phyloP scores from a whole-genome alignment of 2,113 vertebrate species.

The Nematolebias whitei region DNA sequence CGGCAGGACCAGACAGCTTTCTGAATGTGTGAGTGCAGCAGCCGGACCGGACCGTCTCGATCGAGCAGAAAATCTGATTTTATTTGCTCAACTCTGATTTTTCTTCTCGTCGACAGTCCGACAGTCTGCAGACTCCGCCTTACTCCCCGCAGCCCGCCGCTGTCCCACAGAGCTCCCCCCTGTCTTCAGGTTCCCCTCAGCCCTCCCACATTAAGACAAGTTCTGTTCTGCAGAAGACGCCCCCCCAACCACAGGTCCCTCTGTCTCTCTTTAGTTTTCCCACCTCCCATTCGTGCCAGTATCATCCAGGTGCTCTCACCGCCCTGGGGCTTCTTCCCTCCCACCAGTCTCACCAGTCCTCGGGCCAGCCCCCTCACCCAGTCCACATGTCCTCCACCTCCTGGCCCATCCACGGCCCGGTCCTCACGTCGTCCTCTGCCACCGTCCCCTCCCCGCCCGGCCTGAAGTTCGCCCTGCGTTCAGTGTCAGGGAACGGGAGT shows the following conservation, averaged over 20 bases:
- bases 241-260: constrained; percentile 83
- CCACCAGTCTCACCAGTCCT: constrained; percentile 77
- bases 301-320: constrained; percentile 82
- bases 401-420: constrained; percentile 92
- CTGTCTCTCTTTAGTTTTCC: constrained; percentile 90
- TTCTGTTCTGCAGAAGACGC: constrained; percentile 68
- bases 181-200: constrained; percentile 83
- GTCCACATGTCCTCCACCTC: constrained; percentile 86
- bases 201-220: constrained; percentile 80
- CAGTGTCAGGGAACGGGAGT: constrained; percentile 64
- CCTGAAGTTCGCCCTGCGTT: constrained; percentile 84
- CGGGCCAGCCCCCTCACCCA: constrained; percentile 70
- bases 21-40: constrained; percentile 91
- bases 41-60: no score
- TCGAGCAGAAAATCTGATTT: no score
- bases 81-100: not conserved
- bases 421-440: constrained; percentile 84
- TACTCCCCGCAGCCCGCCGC: constrained; percentile 91
- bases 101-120: constrained; percentile 80
- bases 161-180: constrained; percentile 85
- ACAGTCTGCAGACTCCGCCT: constrained; percentile 88
- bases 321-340: constrained; percentile 88
- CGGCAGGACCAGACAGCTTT: constrained; percentile 86
- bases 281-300: constrained; percentile 88
- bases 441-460: constrained; percentile 82